phyloP scores from a whole-genome alignment of 1,140 invertebrate species.

The Monomorium pharaonis region DNA sequence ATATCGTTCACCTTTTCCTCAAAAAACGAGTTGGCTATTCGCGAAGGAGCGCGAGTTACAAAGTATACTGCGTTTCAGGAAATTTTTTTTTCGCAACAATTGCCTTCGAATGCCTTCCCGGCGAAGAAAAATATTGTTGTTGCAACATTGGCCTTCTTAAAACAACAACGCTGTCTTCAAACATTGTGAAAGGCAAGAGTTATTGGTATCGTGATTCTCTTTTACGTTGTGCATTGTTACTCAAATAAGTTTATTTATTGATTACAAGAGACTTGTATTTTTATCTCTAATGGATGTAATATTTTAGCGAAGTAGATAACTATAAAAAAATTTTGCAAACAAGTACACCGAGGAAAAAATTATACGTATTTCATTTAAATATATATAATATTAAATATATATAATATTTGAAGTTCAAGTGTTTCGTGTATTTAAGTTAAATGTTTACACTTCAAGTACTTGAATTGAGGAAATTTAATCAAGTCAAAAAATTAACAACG shows the following conservation, averaged over 20 bases:
- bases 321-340: neutral
- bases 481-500: too few relatives aligned
- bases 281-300: neutral
- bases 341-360: too few relatives aligned
- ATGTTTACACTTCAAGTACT: too few relatives aligned
- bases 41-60: neutral
- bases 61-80: neutral
- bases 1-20: conserved; percentile 46
- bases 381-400: too few relatives aligned
- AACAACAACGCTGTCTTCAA: neutral
- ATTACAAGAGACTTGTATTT: neutral
- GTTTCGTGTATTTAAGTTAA: too few relatives aligned
- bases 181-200: neutral
- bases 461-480: too few relatives aligned
- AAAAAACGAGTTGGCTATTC: neutral
- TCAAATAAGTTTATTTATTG: neutral
- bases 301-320: neutral
- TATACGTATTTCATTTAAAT: too few relatives aligned
- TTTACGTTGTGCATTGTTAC: neutral
- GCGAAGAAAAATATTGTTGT: neutral
- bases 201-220: neutral
- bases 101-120: neutral
- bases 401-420: too few relatives aligned
- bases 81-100: neutral
- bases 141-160: neutral